phyloP scores from a whole-genome alignment of 1,140 invertebrate genomes.

The Matsumurasca onukii region DNA sequence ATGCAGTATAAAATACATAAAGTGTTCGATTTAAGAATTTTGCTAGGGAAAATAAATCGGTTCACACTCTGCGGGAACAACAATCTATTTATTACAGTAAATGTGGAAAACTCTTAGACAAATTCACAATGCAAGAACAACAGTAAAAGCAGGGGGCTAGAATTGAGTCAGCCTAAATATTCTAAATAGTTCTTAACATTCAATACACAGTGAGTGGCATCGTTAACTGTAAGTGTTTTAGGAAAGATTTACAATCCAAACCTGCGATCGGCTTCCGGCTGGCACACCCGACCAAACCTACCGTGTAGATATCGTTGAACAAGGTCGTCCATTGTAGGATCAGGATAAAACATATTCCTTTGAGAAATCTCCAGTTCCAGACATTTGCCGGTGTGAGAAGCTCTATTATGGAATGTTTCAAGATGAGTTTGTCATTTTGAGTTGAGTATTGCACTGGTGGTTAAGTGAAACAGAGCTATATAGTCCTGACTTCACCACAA shows the following conservation, averaged over 20 bases:
- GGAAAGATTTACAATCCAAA: constrained; percentile 20
- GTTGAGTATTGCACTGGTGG: too few relatives aligned
- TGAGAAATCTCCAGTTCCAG: too few relatives aligned
- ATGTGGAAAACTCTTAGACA: constrained; percentile 11
- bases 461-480: too few relatives aligned
- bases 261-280: neutral
- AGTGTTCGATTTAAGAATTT: too few relatives aligned
- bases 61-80: constrained; percentile 7
- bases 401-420: too few relatives aligned
- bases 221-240: neutral
- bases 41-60: constrained; percentile 6
- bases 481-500: too few relatives aligned
- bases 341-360: too few relatives aligned
- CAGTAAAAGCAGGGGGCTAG: constrained; percentile 15
- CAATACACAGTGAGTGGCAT: neutral
- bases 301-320: neutral
- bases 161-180: neutral
- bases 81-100: constrained; percentile 27
- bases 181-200: neutral
- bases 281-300: neutral
- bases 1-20: too few relatives aligned
- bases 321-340: too few relatives aligned
- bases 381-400: too few relatives aligned
- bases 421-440: too few relatives aligned
- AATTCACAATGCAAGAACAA: constrained; percentile 25